Evolutionary conservation across 2,888 invertebrate species (phyloP).

Genomic region (Microctonus hyperodae): DNA sequence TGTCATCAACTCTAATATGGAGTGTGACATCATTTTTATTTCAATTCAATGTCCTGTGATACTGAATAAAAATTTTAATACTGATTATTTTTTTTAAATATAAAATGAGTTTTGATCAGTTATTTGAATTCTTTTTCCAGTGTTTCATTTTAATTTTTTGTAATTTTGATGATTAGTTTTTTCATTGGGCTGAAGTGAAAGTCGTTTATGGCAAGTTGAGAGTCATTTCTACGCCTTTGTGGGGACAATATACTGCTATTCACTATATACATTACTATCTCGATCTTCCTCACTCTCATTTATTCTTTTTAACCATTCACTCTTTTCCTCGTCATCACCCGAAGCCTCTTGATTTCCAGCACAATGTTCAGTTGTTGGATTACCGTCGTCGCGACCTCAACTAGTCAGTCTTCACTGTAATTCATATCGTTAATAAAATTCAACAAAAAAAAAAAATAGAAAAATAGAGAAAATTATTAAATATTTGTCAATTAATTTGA

Average conservation of each 20-base stretch:
- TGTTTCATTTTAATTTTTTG: background rate
- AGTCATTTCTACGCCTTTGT: background rate
- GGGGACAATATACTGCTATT: slow-evolving; percentile 10
- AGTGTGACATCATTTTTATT: background rate
- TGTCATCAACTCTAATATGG: background rate
- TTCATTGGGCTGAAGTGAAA: background rate
- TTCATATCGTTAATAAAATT: background rate
- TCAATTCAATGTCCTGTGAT: background rate
- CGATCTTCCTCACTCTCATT: background rate
- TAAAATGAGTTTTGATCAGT: background rate
- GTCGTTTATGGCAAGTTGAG: slow-evolving; percentile 6
- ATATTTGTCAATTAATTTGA: too few species aligned
- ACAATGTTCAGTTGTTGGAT: slow-evolving; percentile 10
- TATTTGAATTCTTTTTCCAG: background rate
- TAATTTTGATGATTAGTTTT: background rate
- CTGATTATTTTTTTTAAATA: background rate
- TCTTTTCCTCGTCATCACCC: background rate
- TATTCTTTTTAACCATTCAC: background rate
- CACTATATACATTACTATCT: background rate
- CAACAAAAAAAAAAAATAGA: background rate
- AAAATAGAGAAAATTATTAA: background rate
- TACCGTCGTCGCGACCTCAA: slow-evolving; percentile 2
- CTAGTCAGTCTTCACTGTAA: background rate
- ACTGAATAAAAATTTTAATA: background rate
- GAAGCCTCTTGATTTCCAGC: slow-evolving; percentile 7